Conservation (phyloP, 2,888 invertebrate genomes). For the Rosalia funebris region DNA sequence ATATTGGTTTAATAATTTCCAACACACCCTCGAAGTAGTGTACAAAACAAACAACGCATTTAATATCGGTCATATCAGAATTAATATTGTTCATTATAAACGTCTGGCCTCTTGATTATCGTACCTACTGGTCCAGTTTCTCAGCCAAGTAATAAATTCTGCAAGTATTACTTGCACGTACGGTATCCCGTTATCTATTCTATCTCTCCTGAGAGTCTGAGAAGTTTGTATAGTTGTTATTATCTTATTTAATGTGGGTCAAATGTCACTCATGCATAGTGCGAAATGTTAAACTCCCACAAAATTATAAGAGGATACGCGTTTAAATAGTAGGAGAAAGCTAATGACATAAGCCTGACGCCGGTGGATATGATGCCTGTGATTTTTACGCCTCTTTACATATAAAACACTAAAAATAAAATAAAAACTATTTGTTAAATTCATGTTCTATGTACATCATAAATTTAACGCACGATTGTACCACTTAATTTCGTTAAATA, state of each 20-base stretch:
- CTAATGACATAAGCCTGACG: constrained; percentile 7
- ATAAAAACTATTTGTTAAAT: not conserved
- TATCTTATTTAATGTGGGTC: constrained; percentile 9
- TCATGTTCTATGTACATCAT: not conserved
- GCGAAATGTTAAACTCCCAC: constrained; percentile 8
- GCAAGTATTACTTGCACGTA: not conserved
- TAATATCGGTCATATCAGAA: no score
- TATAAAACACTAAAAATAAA: not conserved
- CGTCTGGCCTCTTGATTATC: no score
- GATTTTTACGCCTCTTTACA: constrained; percentile 6
- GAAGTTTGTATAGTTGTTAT: constrained; percentile 1
- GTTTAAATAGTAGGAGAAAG: constrained; percentile 8
- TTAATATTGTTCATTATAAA: no score
- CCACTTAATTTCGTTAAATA: not conserved
- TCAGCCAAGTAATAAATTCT: not conserved
- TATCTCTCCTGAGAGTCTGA: constrained; percentile 4
- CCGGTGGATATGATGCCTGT: not conserved
- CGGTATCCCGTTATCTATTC: constrained; percentile 2
- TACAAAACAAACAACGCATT: not conserved
- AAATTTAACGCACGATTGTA: not conserved
- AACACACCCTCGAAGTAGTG: not conserved
- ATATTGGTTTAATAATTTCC: not conserved
- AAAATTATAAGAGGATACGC: not conserved
- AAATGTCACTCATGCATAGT: constrained; percentile 7
- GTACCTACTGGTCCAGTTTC: not conserved